Percentiles rank a stretch among this genome's conserved stretches.
Conservation (phyloP, 2,113 vertebrate species). For the Chrysemys picta region DNA sequence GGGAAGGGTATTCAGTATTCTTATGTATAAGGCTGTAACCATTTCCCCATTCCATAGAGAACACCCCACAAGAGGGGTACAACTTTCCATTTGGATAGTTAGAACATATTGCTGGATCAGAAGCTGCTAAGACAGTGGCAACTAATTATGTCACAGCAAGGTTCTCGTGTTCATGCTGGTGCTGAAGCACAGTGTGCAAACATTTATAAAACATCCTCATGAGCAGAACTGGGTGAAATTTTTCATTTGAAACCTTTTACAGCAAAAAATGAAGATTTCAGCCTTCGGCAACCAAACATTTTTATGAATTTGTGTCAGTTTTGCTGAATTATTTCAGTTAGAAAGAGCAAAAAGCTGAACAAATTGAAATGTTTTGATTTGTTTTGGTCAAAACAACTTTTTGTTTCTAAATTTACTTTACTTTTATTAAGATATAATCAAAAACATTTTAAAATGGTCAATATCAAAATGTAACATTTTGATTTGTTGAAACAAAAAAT, state of each 20-base stretch:
- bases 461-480: not conserved
- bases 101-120: accelerated
- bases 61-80: accelerated
- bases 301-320: not conserved
- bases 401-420: not conserved
- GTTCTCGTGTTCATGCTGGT: not conserved
- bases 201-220: not conserved
- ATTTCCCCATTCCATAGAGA: not conserved
- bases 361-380: not conserved
- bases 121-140: not conserved
- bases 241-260: not conserved
- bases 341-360: not conserved
- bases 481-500: not conserved
- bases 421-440: not conserved
- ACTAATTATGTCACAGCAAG: not conserved
- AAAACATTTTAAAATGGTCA: not conserved
- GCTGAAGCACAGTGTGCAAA: not conserved
- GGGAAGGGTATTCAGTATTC: not conserved
- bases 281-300: not conserved
- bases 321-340: not conserved
- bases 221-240: not conserved
- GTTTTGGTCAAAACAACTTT: not conserved
- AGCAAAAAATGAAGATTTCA: not conserved
- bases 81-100: not conserved
- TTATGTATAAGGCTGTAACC: not conserved